Percentiles rank a stretch among this genome's conserved stretches.
Conservation (phyloP, 2,797 vertebrate genomes). For the Bradypodion pumilum region DNA sequence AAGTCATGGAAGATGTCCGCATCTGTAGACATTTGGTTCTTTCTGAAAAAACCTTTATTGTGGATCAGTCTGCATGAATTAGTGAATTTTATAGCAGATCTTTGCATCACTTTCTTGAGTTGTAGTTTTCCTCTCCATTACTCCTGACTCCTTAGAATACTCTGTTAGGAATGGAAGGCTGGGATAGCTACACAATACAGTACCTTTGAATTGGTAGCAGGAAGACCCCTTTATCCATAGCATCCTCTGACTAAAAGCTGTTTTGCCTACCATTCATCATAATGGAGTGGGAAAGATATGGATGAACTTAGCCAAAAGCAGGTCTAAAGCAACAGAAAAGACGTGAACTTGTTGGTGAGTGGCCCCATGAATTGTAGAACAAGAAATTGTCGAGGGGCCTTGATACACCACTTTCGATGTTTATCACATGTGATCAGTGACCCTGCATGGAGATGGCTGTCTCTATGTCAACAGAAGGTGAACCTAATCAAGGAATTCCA, state of each 20-base stretch:
- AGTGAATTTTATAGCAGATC: neutral
- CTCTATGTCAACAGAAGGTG: neutral
- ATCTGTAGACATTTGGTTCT: neutral
- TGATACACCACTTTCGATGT: neutral
- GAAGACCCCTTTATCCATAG: neutral
- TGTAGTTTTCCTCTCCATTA: neutral
- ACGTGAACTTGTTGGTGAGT: neutral
- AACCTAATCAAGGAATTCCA: neutral
- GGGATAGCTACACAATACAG: neutral
- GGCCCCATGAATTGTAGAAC: neutral
- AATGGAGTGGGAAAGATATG: neutral
- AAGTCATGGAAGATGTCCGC: neutral
- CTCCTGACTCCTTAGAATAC: neutral
- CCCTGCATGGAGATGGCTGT: neutral
- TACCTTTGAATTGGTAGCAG: neutral
- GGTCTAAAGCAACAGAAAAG: neutral
- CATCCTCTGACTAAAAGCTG: neutral
- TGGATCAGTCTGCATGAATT: neutral
- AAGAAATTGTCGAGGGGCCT: neutral
- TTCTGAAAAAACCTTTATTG: neutral
- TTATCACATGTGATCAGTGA: neutral
- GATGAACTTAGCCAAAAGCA: neutral
- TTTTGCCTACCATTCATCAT: neutral
- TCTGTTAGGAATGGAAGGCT: neutral
- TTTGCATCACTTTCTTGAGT: neutral